Conservation (phyloP, 2,888 invertebrate species). For the Cerastis leucographa region DNA sequence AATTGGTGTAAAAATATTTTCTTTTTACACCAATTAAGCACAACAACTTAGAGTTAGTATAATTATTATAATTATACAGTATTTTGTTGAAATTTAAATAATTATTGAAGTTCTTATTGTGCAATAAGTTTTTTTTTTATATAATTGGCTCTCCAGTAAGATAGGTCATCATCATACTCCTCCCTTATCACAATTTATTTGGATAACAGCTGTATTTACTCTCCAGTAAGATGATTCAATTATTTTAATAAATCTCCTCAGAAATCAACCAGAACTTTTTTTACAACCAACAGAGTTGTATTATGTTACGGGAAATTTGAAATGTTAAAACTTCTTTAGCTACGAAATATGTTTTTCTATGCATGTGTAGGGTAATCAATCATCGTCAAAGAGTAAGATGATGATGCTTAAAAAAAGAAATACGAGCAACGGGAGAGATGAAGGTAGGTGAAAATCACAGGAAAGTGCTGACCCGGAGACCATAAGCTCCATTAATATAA, state of each 20-base stretch:
- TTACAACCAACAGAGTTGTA: too few species aligned
- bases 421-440: slow-evolving; percentile 4
- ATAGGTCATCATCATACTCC: neutral
- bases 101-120: neutral
- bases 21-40: too few species aligned
- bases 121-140: neutral
- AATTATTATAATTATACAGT: neutral
- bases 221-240: neutral
- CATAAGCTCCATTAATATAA: slow-evolving; percentile 55
- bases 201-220: too few species aligned
- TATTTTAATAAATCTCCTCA: neutral
- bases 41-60: too few species aligned
- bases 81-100: neutral
- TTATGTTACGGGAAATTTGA: too few species aligned
- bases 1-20: too few species aligned
- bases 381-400: slow-evolving; percentile 2
- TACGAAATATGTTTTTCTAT: neutral
- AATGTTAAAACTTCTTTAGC: too few species aligned
- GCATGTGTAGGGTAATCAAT: slow-evolving; percentile 24
- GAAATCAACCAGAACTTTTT: too few species aligned
- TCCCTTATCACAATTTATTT: too few species aligned
- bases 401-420: slow-evolving; percentile 37
- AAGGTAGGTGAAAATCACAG: slow-evolving; percentile 9
- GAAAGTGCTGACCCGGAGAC: slow-evolving; percentile 34
- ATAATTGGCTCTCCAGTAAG: neutral